Evolutionary conservation across 2,888 invertebrate species (phyloP), one percentile per base, ranked within the genome.

Genomic region (Heteromurus nitidus): DNA sequence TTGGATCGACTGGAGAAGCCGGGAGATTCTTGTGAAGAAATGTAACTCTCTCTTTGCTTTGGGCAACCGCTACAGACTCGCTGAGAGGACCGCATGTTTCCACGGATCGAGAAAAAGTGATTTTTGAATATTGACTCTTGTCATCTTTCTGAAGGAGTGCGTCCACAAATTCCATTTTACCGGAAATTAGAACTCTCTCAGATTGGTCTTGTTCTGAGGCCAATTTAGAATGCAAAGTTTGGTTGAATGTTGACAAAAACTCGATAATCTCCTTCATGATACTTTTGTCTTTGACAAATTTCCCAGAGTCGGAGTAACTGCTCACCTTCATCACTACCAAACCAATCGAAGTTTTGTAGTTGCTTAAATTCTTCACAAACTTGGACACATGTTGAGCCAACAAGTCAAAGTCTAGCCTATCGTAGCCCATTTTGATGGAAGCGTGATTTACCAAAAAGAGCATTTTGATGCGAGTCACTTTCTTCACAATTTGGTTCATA

Each of bases 271-370:
- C 60, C 7, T 60, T 9, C 7, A 60, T 1, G 3, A 60, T 60
- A 5, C 16, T 1, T 2, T 60, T n/a, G n/a, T 60, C 60, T 16
- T 7, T 11, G 1, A 60, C 9, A 7, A 5, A n/a, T 60, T 28
- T 18, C 16, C 60, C 60, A 28, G 11, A 11, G 2, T 30, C 30
- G 3, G 2, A 5, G 24, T 9, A 62, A 7, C 42, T 42, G 22
- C 42, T 20, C 11, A 64, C 64, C 22, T 69, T 69, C 1, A 30
- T 69, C 2, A 69, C 55, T 5, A 69, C 31, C 16, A 70, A 42
- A 1, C 58, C 70, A 11, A 70, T 55, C 5, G 70, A 55, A 5
- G 55, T 20, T 11, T 16, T 36, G 9, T 20, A 58, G 1, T 60
- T 60, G 7, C 36, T 13, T 1, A 58, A 13, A 58, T 42, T 24